Conservation (phyloP, 2,797 vertebrate species). For the Tragelaphus eurycerus region DNA sequence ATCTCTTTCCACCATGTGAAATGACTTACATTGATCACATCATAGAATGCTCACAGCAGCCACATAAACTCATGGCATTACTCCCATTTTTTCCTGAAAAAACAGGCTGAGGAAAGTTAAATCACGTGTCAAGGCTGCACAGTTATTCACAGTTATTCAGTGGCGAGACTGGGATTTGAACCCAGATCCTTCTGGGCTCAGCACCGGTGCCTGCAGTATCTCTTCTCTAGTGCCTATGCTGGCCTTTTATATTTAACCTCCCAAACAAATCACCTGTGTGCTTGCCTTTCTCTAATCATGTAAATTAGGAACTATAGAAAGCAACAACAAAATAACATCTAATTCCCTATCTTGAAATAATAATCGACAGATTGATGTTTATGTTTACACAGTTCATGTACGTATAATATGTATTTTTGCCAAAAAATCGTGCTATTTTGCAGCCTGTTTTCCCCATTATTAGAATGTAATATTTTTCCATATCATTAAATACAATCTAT, state of each 20-base stretch:
- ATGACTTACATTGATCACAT: accelerated
- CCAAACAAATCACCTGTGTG: neutral
- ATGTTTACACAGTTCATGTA: neutral
- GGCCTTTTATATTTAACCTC: neutral
- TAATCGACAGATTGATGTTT: neutral
- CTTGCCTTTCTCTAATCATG: neutral
- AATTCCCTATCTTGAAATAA: neutral
- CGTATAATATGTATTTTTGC: neutral
- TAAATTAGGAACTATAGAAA: neutral
- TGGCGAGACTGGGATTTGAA: no score
- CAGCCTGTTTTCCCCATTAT: neutral
- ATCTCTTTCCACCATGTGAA: accelerated
- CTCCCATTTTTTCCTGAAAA: neutral
- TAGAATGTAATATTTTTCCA: neutral
- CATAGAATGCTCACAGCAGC: neutral
- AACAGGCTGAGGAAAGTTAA: neutral
- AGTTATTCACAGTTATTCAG: no score
- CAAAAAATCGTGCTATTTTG: neutral
- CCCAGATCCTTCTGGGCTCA: neutral
- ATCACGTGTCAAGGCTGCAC: no score
- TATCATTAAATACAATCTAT: neutral
- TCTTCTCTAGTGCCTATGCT: accelerated
- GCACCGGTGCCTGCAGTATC: accelerated
- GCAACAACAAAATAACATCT: neutral
- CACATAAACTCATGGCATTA: accelerated